Conservation (phyloP, 2,888 invertebrate genomes). For the Coleophora flavipennella region DNA sequence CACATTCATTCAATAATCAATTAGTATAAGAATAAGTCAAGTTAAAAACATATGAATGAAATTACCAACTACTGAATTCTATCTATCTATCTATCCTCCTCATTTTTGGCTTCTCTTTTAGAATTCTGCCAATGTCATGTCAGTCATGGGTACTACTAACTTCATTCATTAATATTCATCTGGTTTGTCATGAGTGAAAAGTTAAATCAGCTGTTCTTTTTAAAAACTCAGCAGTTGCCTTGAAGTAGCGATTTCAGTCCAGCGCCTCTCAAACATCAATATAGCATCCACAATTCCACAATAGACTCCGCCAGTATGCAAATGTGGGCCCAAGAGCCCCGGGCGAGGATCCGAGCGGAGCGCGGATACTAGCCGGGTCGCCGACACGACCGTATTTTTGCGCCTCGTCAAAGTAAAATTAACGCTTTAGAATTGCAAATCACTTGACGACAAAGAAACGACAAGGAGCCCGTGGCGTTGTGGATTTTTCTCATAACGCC, state of each 20-base stretch:
- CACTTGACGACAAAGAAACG: constrained; percentile 61
- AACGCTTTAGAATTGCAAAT: constrained; percentile 70
- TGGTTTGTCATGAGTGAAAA: too few species aligned
- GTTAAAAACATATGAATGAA: too few species aligned
- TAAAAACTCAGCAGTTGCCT: too few species aligned
- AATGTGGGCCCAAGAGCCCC: constrained; percentile 50
- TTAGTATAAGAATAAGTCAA: too few species aligned
- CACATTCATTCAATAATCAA: too few species aligned
- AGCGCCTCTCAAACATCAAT: constrained; percentile 45
- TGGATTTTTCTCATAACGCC: constrained; percentile 62
- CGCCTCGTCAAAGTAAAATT: constrained; percentile 68
- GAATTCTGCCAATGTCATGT: too few species aligned
- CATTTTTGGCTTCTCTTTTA: too few species aligned
- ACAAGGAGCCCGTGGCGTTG: constrained; percentile 51
- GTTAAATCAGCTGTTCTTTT: too few species aligned
- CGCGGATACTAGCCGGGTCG: constrained; percentile 32
- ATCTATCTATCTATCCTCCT: too few species aligned
- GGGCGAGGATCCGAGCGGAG: constrained; percentile 20
- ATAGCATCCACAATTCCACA: constrained; percentile 32
- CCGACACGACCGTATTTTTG: constrained; percentile 56
- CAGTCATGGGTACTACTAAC: too few species aligned
- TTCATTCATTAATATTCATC: too few species aligned
- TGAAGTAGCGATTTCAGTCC: constrained; percentile 12
- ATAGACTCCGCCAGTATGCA: constrained; percentile 63
- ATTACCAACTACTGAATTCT: too few species aligned